Evolutionary conservation across 2,888 invertebrate genomes (phyloP), one percentile per base, ranked within the genome.

Genomic region (Protonemura montana): DNA sequence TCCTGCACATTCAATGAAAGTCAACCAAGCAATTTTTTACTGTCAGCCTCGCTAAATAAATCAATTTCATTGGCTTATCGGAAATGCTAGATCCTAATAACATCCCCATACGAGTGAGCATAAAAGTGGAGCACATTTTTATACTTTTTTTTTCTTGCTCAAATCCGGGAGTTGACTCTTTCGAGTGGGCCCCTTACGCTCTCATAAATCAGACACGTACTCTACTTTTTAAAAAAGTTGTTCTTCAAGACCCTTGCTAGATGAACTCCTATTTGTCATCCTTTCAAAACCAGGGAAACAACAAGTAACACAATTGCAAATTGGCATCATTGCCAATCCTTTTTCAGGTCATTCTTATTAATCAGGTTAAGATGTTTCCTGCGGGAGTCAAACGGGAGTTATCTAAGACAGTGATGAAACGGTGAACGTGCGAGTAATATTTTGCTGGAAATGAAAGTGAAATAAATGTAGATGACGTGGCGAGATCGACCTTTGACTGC

Each of bases 391-490:
- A 10, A 3, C 13, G 13, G 59, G 6, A 59, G n/a, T n/a, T n/a
- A n/a, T n/a, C n/a, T n/a, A n/a, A n/a, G 21, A 59, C 59, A 59
- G 59, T 59, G 59, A 59, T 21, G 59, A 59, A 59, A 21, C 59
- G 21, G 16, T 21, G 16, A 59, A 21, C 59, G 59, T 21, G 59
- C 13, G 6, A 10, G 13, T 21, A 59, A 78, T 78, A 78, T 78
- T 78, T 78, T 27, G 28, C 26, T 78, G 27, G 26, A 78, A 78
- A 78, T 78, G 78, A 78, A 78, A 78, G 78, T 78, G 78, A 78
- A 78, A 78, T 78, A 78, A 78, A 78, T 78, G 78, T 78, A 78
- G 26, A 78, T 28, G 78, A 78, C 27, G 78, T 28, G 78, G 26
- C 78, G n/a, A 26, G 27, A 7, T 28, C 78, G 78, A 78, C 78